These are phyloP conservation scores for Brachionus plicatilis DNA, from an alignment of 1,140 invertebrate genomes.

Conservation along the genomic window DNA sequence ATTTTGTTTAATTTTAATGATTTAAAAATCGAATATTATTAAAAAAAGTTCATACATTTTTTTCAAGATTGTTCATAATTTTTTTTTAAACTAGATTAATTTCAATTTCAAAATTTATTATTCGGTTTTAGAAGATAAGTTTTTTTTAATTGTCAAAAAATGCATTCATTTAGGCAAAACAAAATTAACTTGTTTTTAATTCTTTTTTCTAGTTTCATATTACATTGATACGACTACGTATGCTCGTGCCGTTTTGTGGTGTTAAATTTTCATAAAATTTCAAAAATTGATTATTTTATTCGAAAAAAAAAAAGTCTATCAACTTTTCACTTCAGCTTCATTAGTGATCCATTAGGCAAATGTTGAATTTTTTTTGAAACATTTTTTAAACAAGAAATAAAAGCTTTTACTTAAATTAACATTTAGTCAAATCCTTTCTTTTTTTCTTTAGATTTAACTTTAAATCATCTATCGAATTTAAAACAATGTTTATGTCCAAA, in stretches of 20 bases:
- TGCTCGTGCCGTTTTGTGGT: background rate
- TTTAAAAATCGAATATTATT: no score
- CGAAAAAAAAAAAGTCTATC: background rate
- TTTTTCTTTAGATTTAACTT: slow-evolving; percentile 14
- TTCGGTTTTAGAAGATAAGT: background rate
- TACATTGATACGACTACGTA: background rate
- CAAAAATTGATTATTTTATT: background rate
- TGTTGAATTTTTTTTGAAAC: background rate
- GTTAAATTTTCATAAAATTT: background rate
- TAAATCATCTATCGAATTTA: background rate
- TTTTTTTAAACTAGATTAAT: background rate
- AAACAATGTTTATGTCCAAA: slow-evolving; percentile 1
- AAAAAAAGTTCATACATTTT: background rate
- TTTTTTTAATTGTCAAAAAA: background rate
- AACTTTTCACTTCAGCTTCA: background rate
- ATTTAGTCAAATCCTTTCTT: background rate
- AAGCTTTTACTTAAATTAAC: background rate
- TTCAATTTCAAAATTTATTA: background rate
- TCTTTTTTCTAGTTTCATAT: background rate
- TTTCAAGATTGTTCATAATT: background rate
- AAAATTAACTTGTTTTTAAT: background rate
- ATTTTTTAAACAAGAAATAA: background rate
- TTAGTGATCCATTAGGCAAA: background rate
- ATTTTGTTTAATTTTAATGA: background rate
- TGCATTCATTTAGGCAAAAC: background rate